These are phyloP conservation scores for Nasonia longicornis DNA, from an alignment of 1,140 invertebrate species.

Conservation along the genomic window DNA sequence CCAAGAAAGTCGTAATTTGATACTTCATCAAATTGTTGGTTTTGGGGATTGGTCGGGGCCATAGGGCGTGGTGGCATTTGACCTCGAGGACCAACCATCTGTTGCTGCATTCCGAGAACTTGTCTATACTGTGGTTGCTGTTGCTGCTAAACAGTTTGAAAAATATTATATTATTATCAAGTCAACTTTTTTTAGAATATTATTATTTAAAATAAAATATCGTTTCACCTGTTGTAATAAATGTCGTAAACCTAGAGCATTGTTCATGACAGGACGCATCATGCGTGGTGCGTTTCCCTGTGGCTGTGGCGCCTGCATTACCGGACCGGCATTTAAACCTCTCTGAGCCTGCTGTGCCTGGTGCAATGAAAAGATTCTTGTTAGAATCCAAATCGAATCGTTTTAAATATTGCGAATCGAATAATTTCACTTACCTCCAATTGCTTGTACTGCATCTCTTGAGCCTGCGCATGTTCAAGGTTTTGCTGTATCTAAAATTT, in stretches of 20 bases:
- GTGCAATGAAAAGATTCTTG: not conserved
- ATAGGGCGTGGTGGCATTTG: constrained; percentile 64
- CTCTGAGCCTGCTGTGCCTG: constrained; percentile 67
- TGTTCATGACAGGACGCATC: constrained; percentile 74
- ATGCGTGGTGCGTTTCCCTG: constrained; percentile 71
- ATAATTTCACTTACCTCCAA: constrained; percentile 72
- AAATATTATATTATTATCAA: not conserved
- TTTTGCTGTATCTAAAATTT: constrained; percentile 75
- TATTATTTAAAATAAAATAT: constrained; percentile 10
- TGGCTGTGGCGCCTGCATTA: constrained; percentile 60
- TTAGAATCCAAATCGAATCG: not conserved
- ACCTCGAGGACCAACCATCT: constrained; percentile 64
- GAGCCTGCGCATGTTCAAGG: constrained; percentile 82
- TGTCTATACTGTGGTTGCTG: constrained; percentile 68
- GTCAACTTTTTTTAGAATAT: not conserved
- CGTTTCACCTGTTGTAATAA: constrained; percentile 75
- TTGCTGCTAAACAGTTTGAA: constrained; percentile 55
- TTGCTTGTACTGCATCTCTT: constrained; percentile 82
- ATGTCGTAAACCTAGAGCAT: constrained; percentile 78
- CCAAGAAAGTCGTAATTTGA: constrained; percentile 68
- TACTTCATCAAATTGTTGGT: constrained; percentile 70
- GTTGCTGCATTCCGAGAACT: constrained; percentile 67
- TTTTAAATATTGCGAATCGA: constrained; percentile 28
- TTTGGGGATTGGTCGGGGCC: constrained; percentile 63
- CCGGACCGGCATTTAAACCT: constrained; percentile 59